These are phyloP conservation scores for Progne subis DNA, from an alignment of 2,113 vertebrate genomes.

Conservation along the genomic window DNA sequence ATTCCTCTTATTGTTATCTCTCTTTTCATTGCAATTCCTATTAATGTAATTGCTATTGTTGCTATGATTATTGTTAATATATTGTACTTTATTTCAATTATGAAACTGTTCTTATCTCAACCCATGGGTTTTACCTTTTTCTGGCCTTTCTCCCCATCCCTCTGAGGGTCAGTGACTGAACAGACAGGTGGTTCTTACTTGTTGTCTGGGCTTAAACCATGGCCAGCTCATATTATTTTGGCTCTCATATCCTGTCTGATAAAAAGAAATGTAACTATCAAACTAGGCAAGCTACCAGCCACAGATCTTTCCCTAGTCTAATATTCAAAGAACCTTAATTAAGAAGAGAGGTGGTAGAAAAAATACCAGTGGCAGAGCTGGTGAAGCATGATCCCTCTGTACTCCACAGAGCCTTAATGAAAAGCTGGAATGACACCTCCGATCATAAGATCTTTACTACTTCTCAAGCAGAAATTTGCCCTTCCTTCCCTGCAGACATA, in stretches of 20 bases:
- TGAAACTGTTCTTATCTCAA: not conserved
- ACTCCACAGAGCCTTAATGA: not conserved
- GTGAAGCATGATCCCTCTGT: not conserved
- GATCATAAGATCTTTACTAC: not conserved
- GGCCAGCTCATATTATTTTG: not conserved
- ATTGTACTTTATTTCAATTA: not conserved
- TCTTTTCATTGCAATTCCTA: not conserved
- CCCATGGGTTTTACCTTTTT: not conserved
- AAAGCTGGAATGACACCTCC: not conserved
- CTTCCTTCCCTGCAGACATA: not conserved
- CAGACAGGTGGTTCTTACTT: not conserved
- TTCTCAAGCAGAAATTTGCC: slow-evolving; percentile 6
- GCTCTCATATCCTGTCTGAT: not conserved
- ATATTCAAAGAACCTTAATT: not conserved
- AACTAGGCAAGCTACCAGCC: not conserved
- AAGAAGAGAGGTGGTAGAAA: not conserved
- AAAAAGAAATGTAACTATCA: not conserved
- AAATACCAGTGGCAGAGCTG: not conserved
- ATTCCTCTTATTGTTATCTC: not conserved
- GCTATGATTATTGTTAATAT: not conserved
- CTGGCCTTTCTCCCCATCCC: not conserved
- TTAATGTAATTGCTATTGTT: not conserved
- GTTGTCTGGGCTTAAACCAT: not conserved
- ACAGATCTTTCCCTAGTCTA: not conserved
- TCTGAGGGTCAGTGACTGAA: not conserved